Conservation (phyloP, 2,888 invertebrate species). For the Yponomeuta malinellus region DNA sequence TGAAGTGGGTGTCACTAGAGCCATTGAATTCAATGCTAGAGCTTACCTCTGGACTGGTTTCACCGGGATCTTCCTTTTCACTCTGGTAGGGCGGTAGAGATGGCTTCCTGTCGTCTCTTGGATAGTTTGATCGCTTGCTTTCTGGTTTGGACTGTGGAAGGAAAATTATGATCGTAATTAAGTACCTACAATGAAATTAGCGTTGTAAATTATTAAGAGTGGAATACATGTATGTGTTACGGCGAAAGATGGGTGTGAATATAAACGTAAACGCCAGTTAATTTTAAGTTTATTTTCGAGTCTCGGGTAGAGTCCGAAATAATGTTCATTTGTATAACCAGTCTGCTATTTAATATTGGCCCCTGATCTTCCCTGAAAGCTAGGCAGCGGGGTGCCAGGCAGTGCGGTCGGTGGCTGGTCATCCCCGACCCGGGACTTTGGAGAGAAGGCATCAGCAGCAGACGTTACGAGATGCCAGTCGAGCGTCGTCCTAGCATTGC, state of each 20-base stretch:
- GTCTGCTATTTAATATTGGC: not conserved
- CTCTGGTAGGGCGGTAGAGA: constrained; percentile 37
- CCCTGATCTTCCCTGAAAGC: constrained; percentile 37
- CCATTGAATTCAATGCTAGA: no score
- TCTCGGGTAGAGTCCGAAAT: no score
- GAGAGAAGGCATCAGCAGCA: constrained; percentile 47
- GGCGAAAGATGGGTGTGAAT: no score
- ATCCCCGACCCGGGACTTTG: constrained; percentile 26
- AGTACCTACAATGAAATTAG: no score
- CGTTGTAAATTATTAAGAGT: no score
- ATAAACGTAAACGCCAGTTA: no score
- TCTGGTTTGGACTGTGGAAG: constrained; percentile 41
- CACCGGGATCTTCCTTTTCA: constrained; percentile 57
- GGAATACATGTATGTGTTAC: no score
- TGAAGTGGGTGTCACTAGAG: no score
- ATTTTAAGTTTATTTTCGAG: no score
- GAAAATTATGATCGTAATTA: not conserved
- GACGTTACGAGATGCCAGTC: constrained; percentile 55
- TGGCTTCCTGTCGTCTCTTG: constrained; percentile 41
- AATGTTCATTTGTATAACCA: no score
- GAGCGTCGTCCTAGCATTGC: constrained; percentile 20
- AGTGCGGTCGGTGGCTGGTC: constrained; percentile 29
- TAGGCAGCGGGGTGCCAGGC: constrained; percentile 55
- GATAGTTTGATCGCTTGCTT: constrained; percentile 41
- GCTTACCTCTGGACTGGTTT: constrained; percentile 55